phyloP scores from a whole-genome alignment of 2,888 invertebrate species.

The Crossocerus cetratus region DNA sequence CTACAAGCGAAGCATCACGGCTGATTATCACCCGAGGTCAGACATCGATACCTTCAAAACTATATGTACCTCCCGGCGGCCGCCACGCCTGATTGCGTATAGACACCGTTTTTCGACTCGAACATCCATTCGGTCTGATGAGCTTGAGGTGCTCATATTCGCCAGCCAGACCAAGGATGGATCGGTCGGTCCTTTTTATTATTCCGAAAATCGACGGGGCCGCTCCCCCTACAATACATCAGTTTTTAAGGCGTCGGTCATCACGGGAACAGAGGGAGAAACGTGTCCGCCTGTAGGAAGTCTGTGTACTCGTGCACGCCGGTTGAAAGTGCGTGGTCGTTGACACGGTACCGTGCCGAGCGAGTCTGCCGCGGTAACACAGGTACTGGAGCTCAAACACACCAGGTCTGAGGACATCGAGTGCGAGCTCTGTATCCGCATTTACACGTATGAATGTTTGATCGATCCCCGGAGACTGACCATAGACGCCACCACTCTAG shows the following conservation, averaged over 20 bases:
- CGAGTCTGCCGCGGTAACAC: neutral
- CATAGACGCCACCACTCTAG: slow-evolving; percentile 7
- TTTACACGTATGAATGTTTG: slow-evolving; percentile 35
- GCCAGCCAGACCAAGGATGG: neutral
- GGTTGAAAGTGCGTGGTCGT: slow-evolving; percentile 15
- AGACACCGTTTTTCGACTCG: slow-evolving; percentile 15
- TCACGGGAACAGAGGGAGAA: neutral
- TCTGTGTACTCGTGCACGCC: neutral
- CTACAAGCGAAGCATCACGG: slow-evolving; percentile 28
- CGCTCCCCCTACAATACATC: neutral
- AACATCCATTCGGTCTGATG: neutral
- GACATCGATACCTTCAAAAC: slow-evolving; percentile 14
- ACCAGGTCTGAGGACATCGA: slow-evolving; percentile 17
- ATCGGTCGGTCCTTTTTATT: neutral
- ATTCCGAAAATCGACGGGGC: neutral
- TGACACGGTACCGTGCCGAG: slow-evolving; percentile 24
- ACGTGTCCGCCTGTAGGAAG: neutral
- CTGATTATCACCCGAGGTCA: slow-evolving; percentile 14
- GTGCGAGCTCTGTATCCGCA: slow-evolving; percentile 19
- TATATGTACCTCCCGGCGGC: slow-evolving; percentile 18
- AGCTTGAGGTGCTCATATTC: neutral
- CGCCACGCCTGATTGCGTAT: slow-evolving; percentile 14
- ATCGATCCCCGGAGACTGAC: slow-evolving; percentile 30
- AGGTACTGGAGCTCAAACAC: neutral
- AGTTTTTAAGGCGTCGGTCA: neutral